These are phyloP conservation scores for Pterophyllum scalare DNA, from an alignment of 2,113 vertebrate genomes.

Conservation along the genomic window DNA sequence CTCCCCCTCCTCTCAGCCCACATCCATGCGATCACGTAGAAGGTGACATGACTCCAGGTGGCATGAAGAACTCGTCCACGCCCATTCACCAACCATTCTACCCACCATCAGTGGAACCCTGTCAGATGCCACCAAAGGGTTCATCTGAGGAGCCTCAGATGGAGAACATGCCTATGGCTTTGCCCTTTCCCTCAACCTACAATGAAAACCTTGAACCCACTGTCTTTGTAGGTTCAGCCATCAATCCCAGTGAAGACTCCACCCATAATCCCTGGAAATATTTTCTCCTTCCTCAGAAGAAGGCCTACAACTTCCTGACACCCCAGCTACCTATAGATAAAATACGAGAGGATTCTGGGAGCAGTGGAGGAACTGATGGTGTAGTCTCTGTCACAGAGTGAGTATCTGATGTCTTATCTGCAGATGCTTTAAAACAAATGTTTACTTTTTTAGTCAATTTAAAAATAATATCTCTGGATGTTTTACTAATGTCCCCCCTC, in stretches of 20 bases:
- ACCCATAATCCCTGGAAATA: slow-evolving; percentile 92
- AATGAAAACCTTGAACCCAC: slow-evolving; percentile 90
- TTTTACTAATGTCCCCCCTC: neutral
- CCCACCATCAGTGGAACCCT: slow-evolving; percentile 91
- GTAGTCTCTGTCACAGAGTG: slow-evolving; percentile 92
- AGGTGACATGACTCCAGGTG: slow-evolving; percentile 79
- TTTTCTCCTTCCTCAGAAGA: slow-evolving; percentile 93
- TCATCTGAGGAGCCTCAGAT: slow-evolving; percentile 85
- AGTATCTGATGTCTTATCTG: slow-evolving; percentile 66
- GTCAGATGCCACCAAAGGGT: slow-evolving; percentile 87
- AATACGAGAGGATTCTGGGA: slow-evolving; percentile 87
- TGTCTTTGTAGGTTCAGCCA: slow-evolving; percentile 88
- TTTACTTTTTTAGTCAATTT: fast-evolving
- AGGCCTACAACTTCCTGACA: slow-evolving; percentile 85
- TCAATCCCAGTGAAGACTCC: slow-evolving; percentile 88
- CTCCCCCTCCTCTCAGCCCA: slow-evolving; percentile 95
- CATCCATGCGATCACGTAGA: slow-evolving; percentile 91
- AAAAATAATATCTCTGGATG: neutral
- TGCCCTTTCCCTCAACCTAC: slow-evolving; percentile 85
- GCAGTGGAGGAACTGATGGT: slow-evolving; percentile 79
- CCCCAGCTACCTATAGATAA: slow-evolving; percentile 92
- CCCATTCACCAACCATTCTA: slow-evolving; percentile 94
- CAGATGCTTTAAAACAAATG: neutral
- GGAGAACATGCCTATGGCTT: slow-evolving; percentile 83
- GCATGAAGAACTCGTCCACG: slow-evolving; percentile 88